Conservation (phyloP, 2,797 vertebrate species). For the Myiotriccus ornatus region DNA sequence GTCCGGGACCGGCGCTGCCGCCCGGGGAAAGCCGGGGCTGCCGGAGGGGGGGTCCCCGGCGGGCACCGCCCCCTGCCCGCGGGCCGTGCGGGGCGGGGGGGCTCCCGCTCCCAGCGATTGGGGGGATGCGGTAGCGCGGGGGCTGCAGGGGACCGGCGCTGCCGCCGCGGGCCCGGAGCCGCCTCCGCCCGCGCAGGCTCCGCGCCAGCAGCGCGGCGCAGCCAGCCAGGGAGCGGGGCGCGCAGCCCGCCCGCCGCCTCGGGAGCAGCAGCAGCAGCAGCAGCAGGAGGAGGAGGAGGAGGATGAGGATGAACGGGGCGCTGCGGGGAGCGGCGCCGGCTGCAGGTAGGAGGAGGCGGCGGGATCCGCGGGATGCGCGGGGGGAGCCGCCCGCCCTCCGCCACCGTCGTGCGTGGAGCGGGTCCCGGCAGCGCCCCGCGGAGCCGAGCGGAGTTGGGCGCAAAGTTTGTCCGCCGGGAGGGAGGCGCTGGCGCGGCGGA, state of each 20-base stretch:
- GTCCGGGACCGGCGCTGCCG: not conserved
- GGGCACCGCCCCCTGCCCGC: not conserved
- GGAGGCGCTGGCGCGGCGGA: constrained; percentile 36
- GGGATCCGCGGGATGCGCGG: not conserved
- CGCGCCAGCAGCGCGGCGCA: not conserved
- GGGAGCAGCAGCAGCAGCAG: not conserved
- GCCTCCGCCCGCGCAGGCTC: constrained; percentile 51
- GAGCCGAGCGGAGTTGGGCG: not conserved
- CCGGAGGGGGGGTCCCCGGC: not conserved
- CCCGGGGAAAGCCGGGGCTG: no score
- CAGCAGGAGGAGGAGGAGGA: not conserved
- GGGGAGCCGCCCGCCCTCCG: not conserved
- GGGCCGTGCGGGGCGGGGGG: constrained; percentile 51
- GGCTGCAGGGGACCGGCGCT: constrained; percentile 74
- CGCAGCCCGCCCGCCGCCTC: constrained; percentile 21
- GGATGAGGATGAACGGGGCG: constrained; percentile 46
- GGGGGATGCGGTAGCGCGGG: constrained; percentile 85
- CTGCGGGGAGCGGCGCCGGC: constrained; percentile 48
- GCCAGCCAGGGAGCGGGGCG: not conserved
- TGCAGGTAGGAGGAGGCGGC: constrained; percentile 73
- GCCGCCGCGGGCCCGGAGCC: constrained; percentile 64
- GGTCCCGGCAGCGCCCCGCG: not conserved
- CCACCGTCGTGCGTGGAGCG: not conserved
- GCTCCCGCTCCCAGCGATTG: constrained; percentile 75
- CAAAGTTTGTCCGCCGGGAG: constrained; percentile 44